These are phyloP conservation scores for Melipona bicolor DNA, from an alignment of 2,888 invertebrate genomes.

Conservation along the genomic window DNA sequence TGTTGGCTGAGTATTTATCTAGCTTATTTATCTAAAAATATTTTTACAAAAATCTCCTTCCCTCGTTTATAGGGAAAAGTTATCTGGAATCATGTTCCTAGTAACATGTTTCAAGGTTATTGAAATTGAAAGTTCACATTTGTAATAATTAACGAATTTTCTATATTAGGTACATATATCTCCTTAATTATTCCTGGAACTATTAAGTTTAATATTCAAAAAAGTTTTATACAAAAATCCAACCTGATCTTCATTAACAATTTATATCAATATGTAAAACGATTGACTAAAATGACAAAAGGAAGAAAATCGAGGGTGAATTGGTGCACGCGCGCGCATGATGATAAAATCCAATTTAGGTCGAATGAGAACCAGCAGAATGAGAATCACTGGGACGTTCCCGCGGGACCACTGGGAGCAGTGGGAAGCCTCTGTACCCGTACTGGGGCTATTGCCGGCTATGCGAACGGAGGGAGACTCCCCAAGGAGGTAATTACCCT, in stretches of 20 bases:
- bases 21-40: too few species aligned
- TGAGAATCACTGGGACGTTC: constrained; percentile 78
- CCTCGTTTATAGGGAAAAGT: too few species aligned
- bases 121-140: too few species aligned
- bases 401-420: constrained; percentile 81
- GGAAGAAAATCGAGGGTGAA: constrained; percentile 14
- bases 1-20: too few species aligned
- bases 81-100: too few species aligned
- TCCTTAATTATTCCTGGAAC: neutral
- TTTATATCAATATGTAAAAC: neutral
- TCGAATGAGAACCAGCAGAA: constrained; percentile 79
- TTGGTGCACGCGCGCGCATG: neutral
- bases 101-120: too few species aligned
- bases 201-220: neutral
- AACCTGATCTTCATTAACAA: neutral
- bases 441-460: constrained; percentile 77
- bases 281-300: neutral
- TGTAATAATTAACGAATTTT: too few species aligned
- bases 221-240: neutral
- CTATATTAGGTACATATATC: too few species aligned
- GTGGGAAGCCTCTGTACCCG: constrained; percentile 81
- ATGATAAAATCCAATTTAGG: constrained; percentile 73
- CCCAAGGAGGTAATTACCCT: constrained; percentile 83
- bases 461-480: constrained; percentile 75
- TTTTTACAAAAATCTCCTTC: too few species aligned